These are phyloP conservation scores for Sympetrum striolatum DNA, from an alignment of 2,888 invertebrate species.

Conservation along the genomic window DNA sequence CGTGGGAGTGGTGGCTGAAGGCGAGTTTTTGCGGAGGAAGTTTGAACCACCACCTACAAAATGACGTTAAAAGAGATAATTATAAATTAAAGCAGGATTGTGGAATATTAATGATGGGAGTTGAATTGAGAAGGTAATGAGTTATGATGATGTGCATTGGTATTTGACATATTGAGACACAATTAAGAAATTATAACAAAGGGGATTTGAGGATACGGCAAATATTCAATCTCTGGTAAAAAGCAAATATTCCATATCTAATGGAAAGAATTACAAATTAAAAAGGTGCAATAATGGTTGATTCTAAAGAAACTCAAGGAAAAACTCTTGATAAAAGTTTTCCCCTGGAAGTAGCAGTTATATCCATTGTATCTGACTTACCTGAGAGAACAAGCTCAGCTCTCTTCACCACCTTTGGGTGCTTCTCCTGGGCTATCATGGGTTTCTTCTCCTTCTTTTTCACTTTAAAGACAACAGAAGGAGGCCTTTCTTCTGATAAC, in stretches of 20 bases:
- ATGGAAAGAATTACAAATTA: too few species aligned
- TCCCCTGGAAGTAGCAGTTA: too few species aligned
- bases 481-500: slow-evolving; percentile 12
- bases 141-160: too few species aligned
- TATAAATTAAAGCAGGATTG: background rate
- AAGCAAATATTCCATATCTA: too few species aligned
- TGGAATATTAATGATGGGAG: background rate
- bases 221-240: too few species aligned
- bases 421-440: slow-evolving; percentile 58
- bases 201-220: too few species aligned
- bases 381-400: slow-evolving; percentile 56
- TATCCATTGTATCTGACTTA: background rate
- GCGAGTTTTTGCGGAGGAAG: slow-evolving; percentile 63
- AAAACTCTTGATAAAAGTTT: too few species aligned
- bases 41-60: slow-evolving; percentile 67
- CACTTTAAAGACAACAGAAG: background rate
- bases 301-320: too few species aligned
- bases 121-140: too few species aligned
- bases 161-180: too few species aligned
- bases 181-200: too few species aligned
- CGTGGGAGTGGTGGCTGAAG: slow-evolving; percentile 32
- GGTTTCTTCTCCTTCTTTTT: slow-evolving; percentile 29
- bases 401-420: slow-evolving; percentile 54
- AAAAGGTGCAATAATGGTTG: too few species aligned
- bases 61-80: background rate